Conservation (phyloP, 2,888 invertebrate species). For the Agrochola macilenta region DNA sequence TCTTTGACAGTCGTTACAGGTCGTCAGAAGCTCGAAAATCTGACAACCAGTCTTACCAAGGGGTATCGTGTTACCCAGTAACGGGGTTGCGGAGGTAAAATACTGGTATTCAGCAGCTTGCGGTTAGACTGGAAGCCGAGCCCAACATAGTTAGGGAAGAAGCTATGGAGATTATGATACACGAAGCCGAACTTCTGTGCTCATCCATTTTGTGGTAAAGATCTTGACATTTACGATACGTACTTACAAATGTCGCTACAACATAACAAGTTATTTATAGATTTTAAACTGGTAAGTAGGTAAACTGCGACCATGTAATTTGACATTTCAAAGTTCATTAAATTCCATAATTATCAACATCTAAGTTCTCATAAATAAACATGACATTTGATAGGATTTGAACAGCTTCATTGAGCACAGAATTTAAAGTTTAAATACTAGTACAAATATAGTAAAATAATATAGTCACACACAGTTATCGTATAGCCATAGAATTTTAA, state of each 20-base stretch:
- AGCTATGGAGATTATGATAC: too few relatives aligned
- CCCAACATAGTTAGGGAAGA: too few relatives aligned
- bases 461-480: not conserved
- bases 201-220: not conserved
- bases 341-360: conserved; percentile 16
- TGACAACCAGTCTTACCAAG: too few relatives aligned
- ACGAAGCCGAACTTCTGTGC: not conserved
- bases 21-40: too few relatives aligned
- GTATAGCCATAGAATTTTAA: not conserved
- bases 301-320: conserved; percentile 25
- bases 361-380: not conserved
- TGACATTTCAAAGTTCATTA: conserved; percentile 48
- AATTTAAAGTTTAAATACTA: not conserved
- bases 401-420: not conserved
- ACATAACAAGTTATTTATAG: conserved; percentile 46
- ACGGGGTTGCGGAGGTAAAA: too few relatives aligned
- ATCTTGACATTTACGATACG: conserved; percentile 52
- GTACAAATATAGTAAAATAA: not conserved
- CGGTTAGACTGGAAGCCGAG: too few relatives aligned
- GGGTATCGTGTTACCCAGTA: too few relatives aligned
- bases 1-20: too few relatives aligned
- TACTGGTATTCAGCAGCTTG: too few relatives aligned
- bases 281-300: conserved; percentile 25
- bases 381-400: not conserved
- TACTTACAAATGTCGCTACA: conserved; percentile 26